phyloP scores from a whole-genome alignment of 2,888 invertebrate genomes.

The Tetragonisca angustula region DNA sequence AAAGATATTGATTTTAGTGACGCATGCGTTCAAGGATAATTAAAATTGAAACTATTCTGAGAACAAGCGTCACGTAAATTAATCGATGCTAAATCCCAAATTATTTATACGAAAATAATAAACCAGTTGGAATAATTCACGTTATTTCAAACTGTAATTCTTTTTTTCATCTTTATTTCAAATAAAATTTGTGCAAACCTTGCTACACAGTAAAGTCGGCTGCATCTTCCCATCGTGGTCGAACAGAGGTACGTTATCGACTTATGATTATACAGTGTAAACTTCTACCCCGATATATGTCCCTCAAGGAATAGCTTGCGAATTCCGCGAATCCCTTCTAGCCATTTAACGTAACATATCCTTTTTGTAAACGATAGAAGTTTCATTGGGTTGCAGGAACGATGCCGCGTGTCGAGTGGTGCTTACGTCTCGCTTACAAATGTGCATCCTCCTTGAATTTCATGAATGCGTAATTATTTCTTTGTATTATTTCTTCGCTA shows the following conservation, averaged over 20 bases:
- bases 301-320: conserved; percentile 26
- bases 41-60: too few species aligned
- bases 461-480: conserved; percentile 60
- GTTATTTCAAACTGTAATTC: not conserved
- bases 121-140: not conserved
- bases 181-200: not conserved
- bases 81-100: too few species aligned
- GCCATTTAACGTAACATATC: conserved; percentile 45
- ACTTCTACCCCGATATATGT: conserved; percentile 11
- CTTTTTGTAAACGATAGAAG: conserved; percentile 52
- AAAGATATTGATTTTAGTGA: too few species aligned
- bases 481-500: conserved; percentile 31
- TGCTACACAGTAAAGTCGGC: not conserved
- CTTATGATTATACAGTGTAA: conserved; percentile 39
- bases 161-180: not conserved
- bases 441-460: conserved; percentile 58
- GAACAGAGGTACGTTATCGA: conserved; percentile 28
- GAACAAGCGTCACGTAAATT: too few species aligned
- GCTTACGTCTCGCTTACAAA: conserved; percentile 57
- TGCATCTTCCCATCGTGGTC: conserved; percentile 9
- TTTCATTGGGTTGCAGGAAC: conserved; percentile 53
- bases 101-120: not conserved
- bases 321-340: conserved; percentile 51
- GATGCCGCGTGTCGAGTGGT: conserved; percentile 46
- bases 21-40: too few species aligned